Evolutionary conservation across 2,113 vertebrate species (phyloP).

Genomic region (Brevimyrus niger): DNA sequence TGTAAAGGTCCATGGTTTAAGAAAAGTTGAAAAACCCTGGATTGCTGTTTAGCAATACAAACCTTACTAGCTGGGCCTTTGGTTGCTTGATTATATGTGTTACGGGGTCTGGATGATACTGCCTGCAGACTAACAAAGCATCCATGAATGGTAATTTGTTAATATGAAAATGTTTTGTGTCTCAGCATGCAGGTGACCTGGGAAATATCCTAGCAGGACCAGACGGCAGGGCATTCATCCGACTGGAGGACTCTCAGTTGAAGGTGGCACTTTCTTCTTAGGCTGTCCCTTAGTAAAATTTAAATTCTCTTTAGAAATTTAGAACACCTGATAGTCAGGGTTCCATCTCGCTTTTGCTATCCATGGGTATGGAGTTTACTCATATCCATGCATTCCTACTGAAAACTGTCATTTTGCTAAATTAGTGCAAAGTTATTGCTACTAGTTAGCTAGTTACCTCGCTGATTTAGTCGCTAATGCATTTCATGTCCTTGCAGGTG

Average conservation of each 20-base stretch:
- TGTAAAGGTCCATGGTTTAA: neutral
- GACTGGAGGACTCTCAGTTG: constrained; percentile 67
- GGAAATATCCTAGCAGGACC: constrained; percentile 68
- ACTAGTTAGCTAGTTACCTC: neutral
- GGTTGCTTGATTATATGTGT: too few species aligned
- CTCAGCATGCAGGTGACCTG: constrained; percentile 78
- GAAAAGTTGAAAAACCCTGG: neutral
- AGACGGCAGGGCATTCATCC: constrained; percentile 68
- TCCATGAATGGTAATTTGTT: neutral
- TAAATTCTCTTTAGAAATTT: neutral
- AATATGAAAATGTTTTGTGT: neutral
- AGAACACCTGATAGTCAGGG: neutral
- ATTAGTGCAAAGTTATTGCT: neutral
- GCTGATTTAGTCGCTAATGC: neutral
- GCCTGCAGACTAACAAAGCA: too few species aligned
- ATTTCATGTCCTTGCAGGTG: constrained; percentile 55
- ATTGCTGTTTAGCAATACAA: neutral
- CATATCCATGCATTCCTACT: neutral
- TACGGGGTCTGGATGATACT: neutral
- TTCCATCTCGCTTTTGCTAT: neutral
- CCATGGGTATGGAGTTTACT: neutral
- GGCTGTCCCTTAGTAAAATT: neutral
- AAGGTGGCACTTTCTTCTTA: constrained; percentile 57
- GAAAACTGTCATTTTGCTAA: neutral
- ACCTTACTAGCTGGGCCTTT: neutral